Conservation (phyloP, 2,113 vertebrate genomes). For the Tympanuchus pallidicinctus region DNA sequence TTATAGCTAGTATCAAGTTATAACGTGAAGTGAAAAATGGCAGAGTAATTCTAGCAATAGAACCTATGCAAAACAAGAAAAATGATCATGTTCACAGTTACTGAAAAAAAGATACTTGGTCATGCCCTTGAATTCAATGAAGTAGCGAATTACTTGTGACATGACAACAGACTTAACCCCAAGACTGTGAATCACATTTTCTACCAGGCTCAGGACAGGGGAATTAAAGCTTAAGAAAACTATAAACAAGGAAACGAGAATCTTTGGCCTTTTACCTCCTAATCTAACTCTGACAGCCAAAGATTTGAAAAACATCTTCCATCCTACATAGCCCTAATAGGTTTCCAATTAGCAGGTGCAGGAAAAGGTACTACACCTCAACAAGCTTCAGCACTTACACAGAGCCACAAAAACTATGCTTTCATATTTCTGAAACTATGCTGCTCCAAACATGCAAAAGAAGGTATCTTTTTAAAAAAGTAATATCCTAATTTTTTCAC, state of each 20-base stretch:
- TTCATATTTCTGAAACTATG: not conserved
- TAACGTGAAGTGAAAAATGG: not conserved
- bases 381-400: not conserved
- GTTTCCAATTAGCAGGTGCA: not conserved
- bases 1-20: not conserved
- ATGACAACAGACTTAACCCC: not conserved
- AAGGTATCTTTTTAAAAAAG: not conserved
- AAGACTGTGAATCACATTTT: not conserved
- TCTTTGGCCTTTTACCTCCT: not conserved
- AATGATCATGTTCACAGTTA: not conserved
- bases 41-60: not conserved
- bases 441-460: not conserved
- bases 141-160: not conserved
- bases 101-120: not conserved
- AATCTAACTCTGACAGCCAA: not conserved
- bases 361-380: not conserved
- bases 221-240: not conserved
- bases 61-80: not conserved
- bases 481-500: constrained; percentile 52
- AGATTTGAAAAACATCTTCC: not conserved
- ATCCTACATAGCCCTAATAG: not conserved
- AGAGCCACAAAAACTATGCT: not conserved
- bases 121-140: not conserved
- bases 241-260: not conserved
- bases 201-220: not conserved